These are phyloP conservation scores for Thrips palmi DNA, from an alignment of 1,140 invertebrate species.

Conservation along the genomic window DNA sequence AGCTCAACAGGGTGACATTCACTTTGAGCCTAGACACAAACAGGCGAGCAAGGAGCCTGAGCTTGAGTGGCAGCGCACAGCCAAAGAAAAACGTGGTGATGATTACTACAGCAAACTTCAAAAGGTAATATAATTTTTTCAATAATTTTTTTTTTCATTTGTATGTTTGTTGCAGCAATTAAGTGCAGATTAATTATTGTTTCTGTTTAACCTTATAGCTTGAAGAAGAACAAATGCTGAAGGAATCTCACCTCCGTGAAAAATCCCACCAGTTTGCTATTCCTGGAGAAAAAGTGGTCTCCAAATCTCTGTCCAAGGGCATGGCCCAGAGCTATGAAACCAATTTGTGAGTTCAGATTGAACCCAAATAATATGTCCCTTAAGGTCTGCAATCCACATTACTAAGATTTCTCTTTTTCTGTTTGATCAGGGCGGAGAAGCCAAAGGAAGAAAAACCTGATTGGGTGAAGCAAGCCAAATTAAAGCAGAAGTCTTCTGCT, in stretches of 20 bases:
- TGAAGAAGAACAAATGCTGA: constrained; percentile 66
- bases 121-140: constrained; percentile 25
- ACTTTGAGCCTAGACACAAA: constrained; percentile 38
- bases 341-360: constrained; percentile 52
- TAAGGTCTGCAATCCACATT: no score
- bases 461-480: no score
- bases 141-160: constrained; percentile 2
- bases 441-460: constrained; percentile 15
- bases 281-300: constrained; percentile 61
- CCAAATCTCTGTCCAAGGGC: constrained; percentile 56
- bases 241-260: constrained; percentile 58
- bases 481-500: not conserved
- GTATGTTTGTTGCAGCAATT: constrained; percentile 1
- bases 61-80: constrained; percentile 66
- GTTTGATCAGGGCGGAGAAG: constrained; percentile 30
- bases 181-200: not conserved
- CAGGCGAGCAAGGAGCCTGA: constrained; percentile 52
- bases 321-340: constrained; percentile 73
- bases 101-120: constrained; percentile 70
- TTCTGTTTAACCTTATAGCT: constrained; percentile 24
- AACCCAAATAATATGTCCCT: no score
- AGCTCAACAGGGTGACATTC: constrained; percentile 37
- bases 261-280: constrained; percentile 63
- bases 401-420: constrained; percentile 5
- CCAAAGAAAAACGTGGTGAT: constrained; percentile 60